Percentiles rank a stretch among this genome's conserved stretches.
Conservation (phyloP, 2,113 vertebrate genomes). For the Chloropsis cyanopogon region DNA sequence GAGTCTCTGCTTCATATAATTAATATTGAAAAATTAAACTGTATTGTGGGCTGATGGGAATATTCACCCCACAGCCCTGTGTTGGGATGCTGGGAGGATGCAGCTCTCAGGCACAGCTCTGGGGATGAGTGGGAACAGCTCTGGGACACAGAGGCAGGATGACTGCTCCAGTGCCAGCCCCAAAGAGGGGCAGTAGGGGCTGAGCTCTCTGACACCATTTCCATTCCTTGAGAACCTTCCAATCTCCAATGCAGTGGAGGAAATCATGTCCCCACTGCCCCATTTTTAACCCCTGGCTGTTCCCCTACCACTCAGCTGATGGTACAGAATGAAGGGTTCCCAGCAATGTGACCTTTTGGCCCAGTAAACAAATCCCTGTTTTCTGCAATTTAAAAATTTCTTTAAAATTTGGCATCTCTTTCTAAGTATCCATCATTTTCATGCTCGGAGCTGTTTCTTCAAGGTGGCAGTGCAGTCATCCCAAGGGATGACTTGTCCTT, state of each 20-base stretch:
- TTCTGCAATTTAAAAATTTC: background rate
- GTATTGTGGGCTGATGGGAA: background rate
- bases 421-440: accelerated
- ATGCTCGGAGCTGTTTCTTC: background rate
- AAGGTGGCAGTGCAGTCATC: accelerated
- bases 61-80: background rate
- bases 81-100: background rate
- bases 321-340: background rate
- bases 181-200: background rate
- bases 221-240: background rate
- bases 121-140: background rate
- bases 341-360: background rate
- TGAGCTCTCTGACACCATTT: background rate
- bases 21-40: background rate
- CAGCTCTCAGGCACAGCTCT: background rate
- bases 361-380: background rate
- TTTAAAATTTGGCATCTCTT: background rate
- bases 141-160: background rate
- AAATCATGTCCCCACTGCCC: background rate
- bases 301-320: background rate
- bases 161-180: background rate
- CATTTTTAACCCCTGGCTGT: background rate
- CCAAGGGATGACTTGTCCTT: background rate
- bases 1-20: background rate
- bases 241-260: background rate